Percentiles rank a stretch among this genome's conserved stretches.
Conservation (phyloP, 2,113 vertebrate genomes). For the Syrrhaptes paradoxus region DNA sequence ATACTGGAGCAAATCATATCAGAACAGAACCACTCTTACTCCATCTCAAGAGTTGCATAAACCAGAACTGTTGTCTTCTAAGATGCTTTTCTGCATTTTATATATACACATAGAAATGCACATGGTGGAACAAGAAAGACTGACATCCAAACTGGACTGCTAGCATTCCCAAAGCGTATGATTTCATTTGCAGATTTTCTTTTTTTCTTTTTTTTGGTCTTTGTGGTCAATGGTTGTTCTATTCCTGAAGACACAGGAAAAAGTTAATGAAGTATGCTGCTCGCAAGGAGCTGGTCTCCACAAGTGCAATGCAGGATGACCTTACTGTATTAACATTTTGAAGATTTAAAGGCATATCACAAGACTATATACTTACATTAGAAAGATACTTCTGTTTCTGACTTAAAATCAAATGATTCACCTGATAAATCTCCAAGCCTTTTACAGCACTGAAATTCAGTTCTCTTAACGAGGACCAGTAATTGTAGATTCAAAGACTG, state of each 20-base stretch:
- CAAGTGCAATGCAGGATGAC: neutral
- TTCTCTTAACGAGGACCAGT: constrained; percentile 28
- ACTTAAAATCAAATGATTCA: neutral
- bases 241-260: neutral
- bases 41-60: neutral
- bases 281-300: neutral
- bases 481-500: constrained; percentile 53
- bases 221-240: neutral
- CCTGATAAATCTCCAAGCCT: constrained; percentile 4
- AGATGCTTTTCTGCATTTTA: neutral
- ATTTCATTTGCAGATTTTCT: neutral
- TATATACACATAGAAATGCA: neutral
- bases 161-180: neutral
- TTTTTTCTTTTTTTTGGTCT: neutral
- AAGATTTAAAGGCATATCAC: neutral
- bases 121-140: neutral
- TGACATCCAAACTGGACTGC: neutral
- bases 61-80: neutral
- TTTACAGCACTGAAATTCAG: neutral
- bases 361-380: neutral
- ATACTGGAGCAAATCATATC: neutral
- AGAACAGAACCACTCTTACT: neutral
- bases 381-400: neutral
- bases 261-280: neutral
- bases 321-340: neutral